Conservation (phyloP, 2,797 vertebrate genomes). For the Vultur gryphus region DNA sequence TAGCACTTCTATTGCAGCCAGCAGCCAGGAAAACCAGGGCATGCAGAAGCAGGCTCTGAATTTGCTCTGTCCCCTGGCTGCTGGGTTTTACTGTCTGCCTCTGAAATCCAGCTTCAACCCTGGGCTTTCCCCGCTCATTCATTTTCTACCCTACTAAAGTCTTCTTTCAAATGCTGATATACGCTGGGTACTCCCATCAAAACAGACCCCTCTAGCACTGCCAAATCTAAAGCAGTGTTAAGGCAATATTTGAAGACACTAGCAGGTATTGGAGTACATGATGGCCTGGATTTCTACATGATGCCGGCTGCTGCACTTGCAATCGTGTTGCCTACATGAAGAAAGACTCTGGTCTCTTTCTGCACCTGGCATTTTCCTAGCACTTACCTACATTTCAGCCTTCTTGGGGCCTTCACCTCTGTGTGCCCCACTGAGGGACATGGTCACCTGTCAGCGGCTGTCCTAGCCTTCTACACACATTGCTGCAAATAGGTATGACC, state of each 20-base stretch:
- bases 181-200: neutral
- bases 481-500: neutral
- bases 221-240: neutral
- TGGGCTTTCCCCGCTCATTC: neutral
- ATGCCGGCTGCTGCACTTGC: neutral
- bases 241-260: neutral
- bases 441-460: neutral
- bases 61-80: neutral
- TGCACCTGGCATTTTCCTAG: neutral
- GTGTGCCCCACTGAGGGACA: neutral
- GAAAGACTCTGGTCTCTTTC: neutral
- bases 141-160: neutral
- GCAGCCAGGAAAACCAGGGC: neutral
- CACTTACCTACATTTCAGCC: neutral
- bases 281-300: neutral
- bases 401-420: neutral
- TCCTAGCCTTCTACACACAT: neutral
- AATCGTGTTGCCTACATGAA: neutral
- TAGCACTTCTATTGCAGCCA: neutral
- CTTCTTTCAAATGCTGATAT: neutral
- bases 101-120: neutral
- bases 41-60: neutral
- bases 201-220: neutral
- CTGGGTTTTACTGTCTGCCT: neutral
- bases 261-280: fast-evolving